Evolutionary conservation across 1,140 invertebrate species (phyloP).

Genomic region (Drosophila serrata): DNA sequence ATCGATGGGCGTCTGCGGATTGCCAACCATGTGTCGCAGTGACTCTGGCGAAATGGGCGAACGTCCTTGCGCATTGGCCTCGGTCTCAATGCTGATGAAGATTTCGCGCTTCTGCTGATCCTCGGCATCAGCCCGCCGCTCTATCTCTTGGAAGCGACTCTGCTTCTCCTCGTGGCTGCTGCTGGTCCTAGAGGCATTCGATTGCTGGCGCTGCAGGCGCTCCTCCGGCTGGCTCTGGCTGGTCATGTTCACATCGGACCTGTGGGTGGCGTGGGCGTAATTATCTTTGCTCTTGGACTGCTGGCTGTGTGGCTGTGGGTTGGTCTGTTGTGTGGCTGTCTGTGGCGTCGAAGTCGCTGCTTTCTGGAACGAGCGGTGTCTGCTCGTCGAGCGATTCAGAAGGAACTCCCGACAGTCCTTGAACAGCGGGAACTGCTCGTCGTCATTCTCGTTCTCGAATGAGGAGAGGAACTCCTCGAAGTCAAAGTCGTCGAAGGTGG

Average conservation of each 20-base stretch:
- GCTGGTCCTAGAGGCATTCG: not conserved
- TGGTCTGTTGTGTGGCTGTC: slow-evolving; percentile 23
- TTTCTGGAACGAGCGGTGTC: slow-evolving; percentile 74
- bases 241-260: slow-evolving; percentile 54
- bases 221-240: slow-evolving; percentile 40
- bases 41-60: slow-evolving; percentile 75
- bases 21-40: slow-evolving; percentile 78
- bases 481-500: slow-evolving; percentile 84
- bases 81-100: slow-evolving; percentile 83
- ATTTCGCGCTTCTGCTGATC: slow-evolving; percentile 79
- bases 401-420: slow-evolving; percentile 84
- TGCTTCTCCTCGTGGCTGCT: slow-evolving; percentile 23
- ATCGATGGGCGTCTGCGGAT: slow-evolving; percentile 71
- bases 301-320: slow-evolving; percentile 30
- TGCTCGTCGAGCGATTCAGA: slow-evolving; percentile 78
- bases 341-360: slow-evolving; percentile 64
- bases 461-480: slow-evolving; percentile 87
- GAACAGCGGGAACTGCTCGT: slow-evolving; percentile 83
- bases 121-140: not conserved
- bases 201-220: slow-evolving; percentile 27
- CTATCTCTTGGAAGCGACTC: slow-evolving; percentile 9
- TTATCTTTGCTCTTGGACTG: slow-evolving; percentile 45
- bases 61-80: slow-evolving; percentile 75
- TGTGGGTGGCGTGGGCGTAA: slow-evolving; percentile 67
- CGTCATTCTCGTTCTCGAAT: slow-evolving; percentile 86